Conservation (phyloP, 2,113 vertebrate species). For the Todiramphus chloris region DNA sequence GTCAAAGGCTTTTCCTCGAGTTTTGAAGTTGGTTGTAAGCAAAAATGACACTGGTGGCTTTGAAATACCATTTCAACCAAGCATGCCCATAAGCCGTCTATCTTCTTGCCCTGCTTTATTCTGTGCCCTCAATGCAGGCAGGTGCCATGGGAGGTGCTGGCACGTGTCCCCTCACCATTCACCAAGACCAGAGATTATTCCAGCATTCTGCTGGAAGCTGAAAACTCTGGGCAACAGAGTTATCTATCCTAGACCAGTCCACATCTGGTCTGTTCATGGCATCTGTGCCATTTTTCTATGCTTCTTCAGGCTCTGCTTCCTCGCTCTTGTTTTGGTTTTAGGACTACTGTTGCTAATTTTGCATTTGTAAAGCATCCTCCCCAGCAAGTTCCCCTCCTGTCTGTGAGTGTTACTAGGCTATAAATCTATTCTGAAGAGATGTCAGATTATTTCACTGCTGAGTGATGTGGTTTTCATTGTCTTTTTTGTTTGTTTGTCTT, state of each 20-base stretch:
- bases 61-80: not conserved
- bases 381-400: not conserved
- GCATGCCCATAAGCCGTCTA: not conserved
- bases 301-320: not conserved
- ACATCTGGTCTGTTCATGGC: not conserved
- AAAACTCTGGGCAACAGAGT: not conserved
- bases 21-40: not conserved
- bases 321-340: not conserved
- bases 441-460: not conserved
- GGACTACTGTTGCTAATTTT: not conserved
- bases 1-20: not conserved
- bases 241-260: not conserved
- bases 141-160: not conserved
- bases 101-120: not conserved
- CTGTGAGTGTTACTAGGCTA: not conserved
- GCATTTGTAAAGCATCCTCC: not conserved
- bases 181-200: not conserved
- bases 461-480: not conserved
- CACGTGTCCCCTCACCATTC: not conserved
- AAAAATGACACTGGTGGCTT: not conserved
- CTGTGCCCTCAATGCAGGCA: not conserved
- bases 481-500: not conserved
- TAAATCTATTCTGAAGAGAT: not conserved
- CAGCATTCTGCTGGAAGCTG: not conserved
- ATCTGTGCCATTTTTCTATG: not conserved